Evolutionary conservation across 2,797 vertebrate genomes (phyloP).

Genomic region (Podarcis siculus): DNA sequence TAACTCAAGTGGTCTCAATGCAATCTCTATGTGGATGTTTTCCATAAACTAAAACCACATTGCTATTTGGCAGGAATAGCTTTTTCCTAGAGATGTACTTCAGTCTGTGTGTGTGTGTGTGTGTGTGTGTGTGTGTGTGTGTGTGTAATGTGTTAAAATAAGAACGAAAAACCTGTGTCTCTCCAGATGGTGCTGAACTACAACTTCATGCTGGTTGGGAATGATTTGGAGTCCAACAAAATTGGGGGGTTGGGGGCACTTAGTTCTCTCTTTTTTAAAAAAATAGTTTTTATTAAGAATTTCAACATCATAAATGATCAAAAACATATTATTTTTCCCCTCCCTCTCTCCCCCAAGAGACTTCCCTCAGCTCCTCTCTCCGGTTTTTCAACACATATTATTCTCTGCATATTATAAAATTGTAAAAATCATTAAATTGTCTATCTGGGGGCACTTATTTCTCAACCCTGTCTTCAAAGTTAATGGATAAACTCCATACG

Average conservation of each 20-base stretch:
- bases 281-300: too few relatives aligned
- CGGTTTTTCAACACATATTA: too few relatives aligned
- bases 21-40: conserved; percentile 4
- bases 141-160: neutral
- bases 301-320: too few relatives aligned
- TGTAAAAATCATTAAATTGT: too few relatives aligned
- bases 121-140: too few relatives aligned
- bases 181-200: neutral
- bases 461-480: conserved; percentile 2
- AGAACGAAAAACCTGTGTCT: neutral
- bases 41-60: neutral
- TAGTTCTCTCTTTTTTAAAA: neutral
- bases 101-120: too few relatives aligned
- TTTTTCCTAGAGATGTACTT: conserved; percentile 9
- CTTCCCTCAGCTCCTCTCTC: too few relatives aligned
- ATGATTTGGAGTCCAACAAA: neutral
- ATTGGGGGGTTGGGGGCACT: neutral
- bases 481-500: neutral
- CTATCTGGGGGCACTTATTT: neutral
- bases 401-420: too few relatives aligned
- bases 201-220: neutral
- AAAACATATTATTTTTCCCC: too few relatives aligned
- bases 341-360: too few relatives aligned
- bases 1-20: neutral
- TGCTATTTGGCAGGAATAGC: conserved; percentile 3